Base-by-base conservation (phyloP, 2,113 vertebrate genomes). In the Tangachromis dhanisi region DNA sequence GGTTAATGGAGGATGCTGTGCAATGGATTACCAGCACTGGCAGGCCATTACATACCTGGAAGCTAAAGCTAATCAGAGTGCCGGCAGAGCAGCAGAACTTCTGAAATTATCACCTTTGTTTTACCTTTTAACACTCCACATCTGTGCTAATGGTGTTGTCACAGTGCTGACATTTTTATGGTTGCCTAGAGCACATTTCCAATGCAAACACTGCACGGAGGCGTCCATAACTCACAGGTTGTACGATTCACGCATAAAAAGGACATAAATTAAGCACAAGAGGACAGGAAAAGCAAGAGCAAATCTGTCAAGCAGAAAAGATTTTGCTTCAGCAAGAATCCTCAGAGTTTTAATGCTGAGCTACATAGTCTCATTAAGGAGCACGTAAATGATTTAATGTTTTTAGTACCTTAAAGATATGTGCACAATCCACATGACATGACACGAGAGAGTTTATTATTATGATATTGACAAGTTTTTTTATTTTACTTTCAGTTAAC, bases 81-180 rank as follows among this genome's bases (percentile, higher is more conserved):
- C 88, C 66, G 0, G 7, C 3, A 38, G 17, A 90, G 92, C 94
- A 92, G n/a, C 2, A 2, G 88, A 92, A 54, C 31, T 38, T 73
- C 82, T 83, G 59, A 40, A 90, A 92, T 90, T 35, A 94, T 94
- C 21, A 54, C 81, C 91, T 53, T 90, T 86, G 66, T 83, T 96
- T 59, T 94, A 94, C 90, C 95, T 93, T 94, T 96, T 93, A 90
- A 91, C 53, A 53, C 90, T 96, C 94, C 87, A 96, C 95, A 93
- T 91, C 88, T 90, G 57, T 83, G 61, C 94, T 96, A 85, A 83
- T 1, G 87, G 86, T 89, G 92, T 88, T 93, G 90, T 93, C 94
- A 89, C 83, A 87, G 73, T 3, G 5, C 29, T 83, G 92, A 49
- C 89, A 80, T 92, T 87, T 95, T 90, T 90, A 95, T 86, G 61